phyloP scores from a whole-genome alignment of 2,797 vertebrate genomes.

The Gila robusta region DNA sequence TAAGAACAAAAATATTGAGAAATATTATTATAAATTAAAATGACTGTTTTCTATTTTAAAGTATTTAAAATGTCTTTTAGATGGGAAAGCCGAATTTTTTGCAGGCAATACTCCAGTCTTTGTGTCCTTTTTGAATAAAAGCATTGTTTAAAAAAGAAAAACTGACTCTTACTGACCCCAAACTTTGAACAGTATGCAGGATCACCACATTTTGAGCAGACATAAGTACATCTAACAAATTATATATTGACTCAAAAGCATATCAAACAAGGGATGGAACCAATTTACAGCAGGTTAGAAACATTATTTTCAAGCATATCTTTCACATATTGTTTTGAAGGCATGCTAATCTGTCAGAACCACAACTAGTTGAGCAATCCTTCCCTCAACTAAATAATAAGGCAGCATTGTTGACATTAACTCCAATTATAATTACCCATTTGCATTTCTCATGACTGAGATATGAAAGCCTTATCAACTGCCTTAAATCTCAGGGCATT shows the following conservation, averaged over 20 bases:
- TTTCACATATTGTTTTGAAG: not conserved
- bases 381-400: not conserved
- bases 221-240: not conserved
- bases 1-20: not conserved
- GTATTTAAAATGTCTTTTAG: not conserved
- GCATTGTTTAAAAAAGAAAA: not conserved
- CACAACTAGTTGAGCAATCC: not conserved
- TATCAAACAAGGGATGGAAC: not conserved
- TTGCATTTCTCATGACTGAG: not conserved
- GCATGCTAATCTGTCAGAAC: not conserved
- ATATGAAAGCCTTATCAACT: not conserved
- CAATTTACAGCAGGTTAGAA: not conserved
- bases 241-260: not conserved
- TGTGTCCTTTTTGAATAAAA: not conserved
- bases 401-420: not conserved
- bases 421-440: not conserved
- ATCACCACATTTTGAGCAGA: not conserved
- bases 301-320: not conserved
- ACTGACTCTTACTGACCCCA: not conserved
- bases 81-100: not conserved
- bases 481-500: slow-evolving; percentile 4
- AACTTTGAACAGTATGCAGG: not conserved
- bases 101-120: not conserved
- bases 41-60: not conserved
- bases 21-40: slow-evolving; percentile 11